These are phyloP conservation scores for Cryptoblepharus egeriae DNA, from an alignment of 2,797 vertebrate genomes.

Conservation along the genomic window DNA sequence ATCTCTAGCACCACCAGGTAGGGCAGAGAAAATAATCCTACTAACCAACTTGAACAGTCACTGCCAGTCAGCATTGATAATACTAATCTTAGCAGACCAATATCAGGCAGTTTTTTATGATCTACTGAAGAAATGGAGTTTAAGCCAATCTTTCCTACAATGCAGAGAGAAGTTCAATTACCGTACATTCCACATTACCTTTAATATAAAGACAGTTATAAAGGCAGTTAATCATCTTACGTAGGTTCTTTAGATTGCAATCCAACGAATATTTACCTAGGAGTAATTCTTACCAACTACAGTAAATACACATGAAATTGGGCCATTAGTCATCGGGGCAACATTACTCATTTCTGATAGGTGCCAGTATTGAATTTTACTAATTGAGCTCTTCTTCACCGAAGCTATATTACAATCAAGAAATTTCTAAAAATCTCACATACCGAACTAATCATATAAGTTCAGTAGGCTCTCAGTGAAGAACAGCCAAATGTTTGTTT, in stretches of 20 bases:
- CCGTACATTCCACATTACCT: background rate
- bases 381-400: background rate
- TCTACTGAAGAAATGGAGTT: too few relatives aligned
- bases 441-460: background rate
- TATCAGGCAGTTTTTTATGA: too few relatives aligned
- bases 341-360: background rate
- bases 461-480: background rate
- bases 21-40: too few relatives aligned
- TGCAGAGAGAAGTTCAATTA: background rate
- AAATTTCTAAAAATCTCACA: background rate
- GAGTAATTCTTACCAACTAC: too few relatives aligned
- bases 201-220: background rate
- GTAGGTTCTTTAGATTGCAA: background rate
- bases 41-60: too few relatives aligned
- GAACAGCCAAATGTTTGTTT: background rate
- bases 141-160: background rate
- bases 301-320: background rate
- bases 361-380: background rate
- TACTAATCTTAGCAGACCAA: too few relatives aligned
- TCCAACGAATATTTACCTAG: too few relatives aligned
- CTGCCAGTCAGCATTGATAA: too few relatives aligned
- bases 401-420: background rate
- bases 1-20: too few relatives aligned
- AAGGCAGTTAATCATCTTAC: background rate
- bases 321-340: background rate